phyloP scores from a whole-genome alignment of 1,140 invertebrate species.

The Hestina assimilis region DNA sequence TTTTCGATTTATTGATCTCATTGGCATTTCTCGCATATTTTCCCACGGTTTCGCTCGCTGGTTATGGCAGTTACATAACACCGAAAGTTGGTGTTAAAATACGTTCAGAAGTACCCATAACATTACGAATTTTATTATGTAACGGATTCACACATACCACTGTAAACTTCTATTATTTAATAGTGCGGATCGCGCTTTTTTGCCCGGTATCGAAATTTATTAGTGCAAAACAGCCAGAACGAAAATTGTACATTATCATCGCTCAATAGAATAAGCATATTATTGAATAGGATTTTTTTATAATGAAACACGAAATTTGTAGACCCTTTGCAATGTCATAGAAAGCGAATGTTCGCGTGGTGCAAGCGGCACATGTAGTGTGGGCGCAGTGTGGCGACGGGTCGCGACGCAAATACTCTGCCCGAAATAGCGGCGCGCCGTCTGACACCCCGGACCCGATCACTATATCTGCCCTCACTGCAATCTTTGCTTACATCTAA shows the following conservation, averaged over 20 bases:
- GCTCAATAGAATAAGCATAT: neutral
- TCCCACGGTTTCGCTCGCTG: conserved; percentile 37
- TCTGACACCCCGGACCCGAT: conserved; percentile 54
- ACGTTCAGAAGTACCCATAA: conserved; percentile 30
- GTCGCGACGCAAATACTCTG: conserved; percentile 61
- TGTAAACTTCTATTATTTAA: conserved; percentile 26
- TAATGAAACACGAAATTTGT: too few species aligned
- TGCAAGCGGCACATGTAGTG: conserved; percentile 53
- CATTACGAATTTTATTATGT: conserved; percentile 28
- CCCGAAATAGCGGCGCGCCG: conserved; percentile 64
- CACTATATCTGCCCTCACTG: conserved; percentile 5
- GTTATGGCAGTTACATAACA: conserved; percentile 27
- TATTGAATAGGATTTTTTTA: too few species aligned
- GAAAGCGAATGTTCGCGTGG: conserved; percentile 40
- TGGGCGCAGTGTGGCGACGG: conserved; percentile 37
- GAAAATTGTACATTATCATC: neutral
- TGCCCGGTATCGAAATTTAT: conserved; percentile 21
- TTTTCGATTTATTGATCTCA: conserved; percentile 39
- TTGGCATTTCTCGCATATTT: conserved; percentile 39
- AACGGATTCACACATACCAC: conserved; percentile 26
- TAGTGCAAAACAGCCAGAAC: conserved; percentile 14
- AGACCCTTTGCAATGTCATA: neutral
- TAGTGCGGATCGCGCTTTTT: conserved; percentile 22
- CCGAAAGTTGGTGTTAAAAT: conserved; percentile 39
- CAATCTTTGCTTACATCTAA: neutral